phyloP scores from a whole-genome alignment of 2,113 vertebrate species.

The Eurypyga helias region DNA sequence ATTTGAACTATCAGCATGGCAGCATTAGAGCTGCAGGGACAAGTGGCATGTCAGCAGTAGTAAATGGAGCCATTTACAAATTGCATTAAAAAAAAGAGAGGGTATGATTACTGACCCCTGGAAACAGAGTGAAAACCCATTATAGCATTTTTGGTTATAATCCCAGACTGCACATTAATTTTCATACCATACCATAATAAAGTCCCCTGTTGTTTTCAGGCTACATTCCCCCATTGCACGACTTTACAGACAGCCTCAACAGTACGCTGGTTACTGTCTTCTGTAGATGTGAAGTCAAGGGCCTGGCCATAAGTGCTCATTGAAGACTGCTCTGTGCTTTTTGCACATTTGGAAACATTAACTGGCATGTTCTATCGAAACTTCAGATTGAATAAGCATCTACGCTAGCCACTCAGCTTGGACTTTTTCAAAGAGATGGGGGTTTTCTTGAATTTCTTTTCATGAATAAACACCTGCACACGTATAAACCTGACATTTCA shows the following conservation, averaged over 20 bases:
- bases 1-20: conserved; percentile 30
- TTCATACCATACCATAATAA: background rate
- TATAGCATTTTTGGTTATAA: background rate
- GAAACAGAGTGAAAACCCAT: background rate
- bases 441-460: background rate
- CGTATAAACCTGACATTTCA: background rate
- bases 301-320: background rate
- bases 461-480: background rate
- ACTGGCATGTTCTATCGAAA: background rate
- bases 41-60: conserved; percentile 11
- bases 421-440: accelerated
- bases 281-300: background rate
- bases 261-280: background rate
- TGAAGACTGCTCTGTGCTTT: background rate
- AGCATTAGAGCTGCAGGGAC: conserved; percentile 30
- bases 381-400: background rate
- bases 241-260: background rate
- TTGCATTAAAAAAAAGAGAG: conserved; percentile 17
- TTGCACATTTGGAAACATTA: background rate
- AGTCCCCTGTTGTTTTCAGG: background rate
- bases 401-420: background rate
- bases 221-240: background rate
- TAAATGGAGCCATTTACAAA: conserved; percentile 52
- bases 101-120: background rate
- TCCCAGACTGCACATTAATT: conserved; percentile 9